Conservation (phyloP, 2,888 invertebrate species). For the Drosophila mimica region DNA sequence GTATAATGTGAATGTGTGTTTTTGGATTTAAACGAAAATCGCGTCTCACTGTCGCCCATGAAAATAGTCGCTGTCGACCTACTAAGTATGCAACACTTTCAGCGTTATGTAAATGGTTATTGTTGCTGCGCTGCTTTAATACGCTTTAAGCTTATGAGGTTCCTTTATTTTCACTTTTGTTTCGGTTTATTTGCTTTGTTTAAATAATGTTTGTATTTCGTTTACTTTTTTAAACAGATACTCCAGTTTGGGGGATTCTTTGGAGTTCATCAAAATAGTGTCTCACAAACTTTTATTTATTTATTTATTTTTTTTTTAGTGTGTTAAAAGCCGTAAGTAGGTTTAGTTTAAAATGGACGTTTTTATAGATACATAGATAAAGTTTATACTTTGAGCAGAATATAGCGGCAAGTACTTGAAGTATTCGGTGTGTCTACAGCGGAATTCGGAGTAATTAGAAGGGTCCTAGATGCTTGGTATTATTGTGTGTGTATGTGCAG, state of each 20-base stretch:
- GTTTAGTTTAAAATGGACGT: constrained; percentile 73
- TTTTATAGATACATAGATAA: constrained; percentile 63
- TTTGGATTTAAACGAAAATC: constrained; percentile 29
- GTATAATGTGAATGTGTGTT: constrained; percentile 33
- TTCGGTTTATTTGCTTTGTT: constrained; percentile 26
- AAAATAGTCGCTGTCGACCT: constrained; percentile 70
- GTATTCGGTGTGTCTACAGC: constrained; percentile 43
- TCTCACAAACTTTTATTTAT: constrained; percentile 4
- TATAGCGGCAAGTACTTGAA: constrained; percentile 54
- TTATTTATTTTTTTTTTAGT: constrained; percentile 33
- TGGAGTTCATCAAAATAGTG: constrained; percentile 24
- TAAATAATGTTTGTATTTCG: constrained; percentile 16
- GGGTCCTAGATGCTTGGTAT: constrained; percentile 20
- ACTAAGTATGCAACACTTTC: constrained; percentile 72
- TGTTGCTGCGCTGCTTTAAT: constrained; percentile 28
- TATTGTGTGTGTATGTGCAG: constrained; percentile 25
- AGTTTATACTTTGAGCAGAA: constrained; percentile 63
- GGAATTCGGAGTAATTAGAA: constrained; percentile 17
- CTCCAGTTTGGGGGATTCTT: constrained; percentile 1
- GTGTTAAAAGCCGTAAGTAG: constrained; percentile 48
- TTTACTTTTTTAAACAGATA: constrained; percentile 2
- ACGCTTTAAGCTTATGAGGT: constrained; percentile 73
- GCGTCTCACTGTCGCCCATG: constrained; percentile 42
- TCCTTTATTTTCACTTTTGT: constrained; percentile 65
- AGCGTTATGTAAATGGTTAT: constrained; percentile 50